Evolutionary conservation across 2,888 invertebrate genomes (phyloP).

Genomic region (Hylaea fasciaria): DNA sequence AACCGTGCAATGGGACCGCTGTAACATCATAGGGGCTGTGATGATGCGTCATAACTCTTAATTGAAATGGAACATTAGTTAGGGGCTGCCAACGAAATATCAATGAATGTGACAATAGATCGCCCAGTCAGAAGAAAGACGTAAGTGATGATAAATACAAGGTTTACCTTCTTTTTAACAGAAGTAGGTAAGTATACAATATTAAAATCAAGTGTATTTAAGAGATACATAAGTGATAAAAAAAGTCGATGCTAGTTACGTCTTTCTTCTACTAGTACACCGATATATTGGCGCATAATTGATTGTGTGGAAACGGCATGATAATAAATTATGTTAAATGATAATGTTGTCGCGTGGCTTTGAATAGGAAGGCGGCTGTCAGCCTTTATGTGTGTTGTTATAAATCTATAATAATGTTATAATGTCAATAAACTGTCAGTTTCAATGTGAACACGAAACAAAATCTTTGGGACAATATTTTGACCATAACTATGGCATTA

Average conservation of each 20-base stretch:
- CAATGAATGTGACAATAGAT: conserved; percentile 7
- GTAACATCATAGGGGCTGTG: conserved; percentile 61
- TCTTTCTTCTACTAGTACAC: not conserved
- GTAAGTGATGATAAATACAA: conserved; percentile 1
- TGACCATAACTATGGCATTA: no score
- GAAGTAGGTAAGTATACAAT: not conserved
- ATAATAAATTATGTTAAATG: conserved; percentile 62
- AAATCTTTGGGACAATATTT: conserved; percentile 13
- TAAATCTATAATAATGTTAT: conserved; percentile 41
- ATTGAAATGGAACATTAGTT: conserved; percentile 77
- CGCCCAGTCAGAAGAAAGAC: not conserved
- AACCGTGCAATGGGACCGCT: conserved; percentile 58
- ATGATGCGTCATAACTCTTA: conserved; percentile 81
- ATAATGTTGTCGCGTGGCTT: conserved; percentile 69
- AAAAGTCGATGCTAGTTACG: conserved; percentile 3
- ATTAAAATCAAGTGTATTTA: not conserved
- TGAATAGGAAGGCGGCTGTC: conserved; percentile 56
- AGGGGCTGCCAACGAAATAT: conserved; percentile 60
- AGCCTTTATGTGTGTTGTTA: conserved; percentile 36
- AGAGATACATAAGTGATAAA: conserved; percentile 7
- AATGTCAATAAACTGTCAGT: conserved; percentile 31
- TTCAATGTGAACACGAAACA: conserved; percentile 18
- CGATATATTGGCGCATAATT: conserved; percentile 69
- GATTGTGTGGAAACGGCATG: conserved; percentile 65
- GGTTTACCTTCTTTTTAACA: conserved; percentile 7